Base-by-base conservation (phyloP, 1,140 invertebrate species). In the Leptinotarsa texana region DNA sequence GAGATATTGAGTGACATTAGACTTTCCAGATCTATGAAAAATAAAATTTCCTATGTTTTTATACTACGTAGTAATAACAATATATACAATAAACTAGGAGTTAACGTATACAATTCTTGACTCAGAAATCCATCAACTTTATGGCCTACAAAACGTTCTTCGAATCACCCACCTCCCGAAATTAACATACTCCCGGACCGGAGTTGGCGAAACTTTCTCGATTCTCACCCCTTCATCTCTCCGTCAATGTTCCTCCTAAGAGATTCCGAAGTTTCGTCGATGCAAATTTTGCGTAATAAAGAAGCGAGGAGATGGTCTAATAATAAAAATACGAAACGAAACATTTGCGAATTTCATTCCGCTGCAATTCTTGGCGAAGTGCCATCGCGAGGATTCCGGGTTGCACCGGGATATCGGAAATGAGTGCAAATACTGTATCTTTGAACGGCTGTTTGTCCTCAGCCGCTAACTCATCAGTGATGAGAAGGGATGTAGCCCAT, bases 241-340 rank as follows among this genome's bases (percentile, higher is more conserved):
- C 47, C 73, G 33, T 67, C 69, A 70, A 72, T 77, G 63, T 68
- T 68, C 63, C 73, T 69, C 66, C 73, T 18, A 74, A 74, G 63
- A 68, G 63, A 33, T 72, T 68, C 63, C 21, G 33, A 67, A 67
- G 73, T 67, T 68, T 69, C 73, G 48, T 63, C 72, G 76, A 77
- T 77, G 76, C 69, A 78, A 78, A 76, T 78, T 78, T 77, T 72
- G 63, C 75, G 69, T 75, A 78, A 78, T 78, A 78, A 78, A 78
- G 77, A 76, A 78, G 75, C 77, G 77, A 62, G 73, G 75, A 74
- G 75, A 78, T 78, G 72, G 75, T 74, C 75, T 77, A 78, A 76
- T 78, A 78, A 78, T 78, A 78, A 78, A 78, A 78, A 78, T 78
- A 77, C 77, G 77, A 68, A 78, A 75, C 76, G 73, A 73, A 73